phyloP scores from a whole-genome alignment of 2,888 invertebrate genomes.

The Fabriciana adippe region DNA sequence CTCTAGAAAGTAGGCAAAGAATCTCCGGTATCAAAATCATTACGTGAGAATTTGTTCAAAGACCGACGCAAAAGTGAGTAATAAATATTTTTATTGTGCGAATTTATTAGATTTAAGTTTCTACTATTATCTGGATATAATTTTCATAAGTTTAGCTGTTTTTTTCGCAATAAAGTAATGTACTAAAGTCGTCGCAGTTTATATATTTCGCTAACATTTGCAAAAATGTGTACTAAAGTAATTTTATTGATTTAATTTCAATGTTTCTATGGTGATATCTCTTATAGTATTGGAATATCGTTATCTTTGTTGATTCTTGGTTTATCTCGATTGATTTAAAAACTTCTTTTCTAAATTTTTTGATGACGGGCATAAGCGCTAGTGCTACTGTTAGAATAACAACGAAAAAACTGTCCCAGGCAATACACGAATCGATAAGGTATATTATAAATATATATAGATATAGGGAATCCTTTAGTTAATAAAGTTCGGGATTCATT shows the following conservation, averaged over 20 bases:
- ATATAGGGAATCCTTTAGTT: not conserved
- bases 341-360: constrained; percentile 43
- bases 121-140: constrained; percentile 34
- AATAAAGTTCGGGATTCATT: constrained; percentile 26
- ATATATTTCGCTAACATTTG: constrained; percentile 55
- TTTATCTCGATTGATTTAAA: constrained; percentile 20
- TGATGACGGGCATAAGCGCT: constrained; percentile 78
- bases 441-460: constrained; percentile 43
- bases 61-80: constrained; percentile 77
- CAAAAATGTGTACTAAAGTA: constrained; percentile 57
- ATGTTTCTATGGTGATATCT: constrained; percentile 70
- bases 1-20: constrained; percentile 80
- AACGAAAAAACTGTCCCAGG: constrained; percentile 59
- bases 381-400: constrained; percentile 75
- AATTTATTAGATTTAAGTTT: constrained; percentile 25
- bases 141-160: constrained; percentile 38
- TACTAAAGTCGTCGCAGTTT: constrained; percentile 45
- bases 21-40: constrained; percentile 82
- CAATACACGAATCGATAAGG: constrained; percentile 52
- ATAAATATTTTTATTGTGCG: constrained; percentile 47
- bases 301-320: constrained; percentile 24
- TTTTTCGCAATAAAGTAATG: constrained; percentile 49
- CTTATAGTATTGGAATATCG: constrained; percentile 25
- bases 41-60: constrained; percentile 78
- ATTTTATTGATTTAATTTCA: constrained; percentile 70